phyloP scores from a whole-genome alignment of 1,140 invertebrate species.

The Gyrodactylus bullatarudis region DNA sequence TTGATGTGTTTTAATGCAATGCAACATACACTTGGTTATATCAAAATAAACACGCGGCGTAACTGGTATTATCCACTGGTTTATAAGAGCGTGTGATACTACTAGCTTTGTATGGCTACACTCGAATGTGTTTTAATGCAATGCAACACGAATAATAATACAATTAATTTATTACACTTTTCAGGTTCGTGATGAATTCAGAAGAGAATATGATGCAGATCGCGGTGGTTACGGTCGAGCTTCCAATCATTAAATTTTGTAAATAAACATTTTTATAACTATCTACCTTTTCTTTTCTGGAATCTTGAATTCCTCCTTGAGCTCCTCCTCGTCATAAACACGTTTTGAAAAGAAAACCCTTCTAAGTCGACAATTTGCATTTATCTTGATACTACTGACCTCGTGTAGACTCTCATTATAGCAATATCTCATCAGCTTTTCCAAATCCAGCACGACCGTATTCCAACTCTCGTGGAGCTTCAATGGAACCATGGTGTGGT shows the following conservation, averaged over 20 bases:
- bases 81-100: neutral
- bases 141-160: neutral
- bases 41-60: no score
- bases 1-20: neutral
- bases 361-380: neutral
- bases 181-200: conserved; percentile 55
- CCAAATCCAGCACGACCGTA: neutral
- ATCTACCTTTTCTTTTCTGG: neutral
- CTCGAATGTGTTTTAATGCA: neutral
- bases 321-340: neutral
- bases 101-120: neutral
- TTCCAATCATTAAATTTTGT: neutral
- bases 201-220: conserved; percentile 76
- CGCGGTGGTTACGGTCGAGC: conserved; percentile 70
- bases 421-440: neutral
- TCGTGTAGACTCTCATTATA: neutral
- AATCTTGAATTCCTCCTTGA: neutral
- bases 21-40: no score
- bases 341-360: neutral
- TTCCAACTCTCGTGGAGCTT: neutral
- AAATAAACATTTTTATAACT: neutral
- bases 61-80: no score
- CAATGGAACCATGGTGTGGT: neutral
- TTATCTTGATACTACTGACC: neutral
- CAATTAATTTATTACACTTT: conserved; percentile 31